Base-by-base conservation (phyloP, 2,113 vertebrate species). In the Onychostoma macrolepis region DNA sequence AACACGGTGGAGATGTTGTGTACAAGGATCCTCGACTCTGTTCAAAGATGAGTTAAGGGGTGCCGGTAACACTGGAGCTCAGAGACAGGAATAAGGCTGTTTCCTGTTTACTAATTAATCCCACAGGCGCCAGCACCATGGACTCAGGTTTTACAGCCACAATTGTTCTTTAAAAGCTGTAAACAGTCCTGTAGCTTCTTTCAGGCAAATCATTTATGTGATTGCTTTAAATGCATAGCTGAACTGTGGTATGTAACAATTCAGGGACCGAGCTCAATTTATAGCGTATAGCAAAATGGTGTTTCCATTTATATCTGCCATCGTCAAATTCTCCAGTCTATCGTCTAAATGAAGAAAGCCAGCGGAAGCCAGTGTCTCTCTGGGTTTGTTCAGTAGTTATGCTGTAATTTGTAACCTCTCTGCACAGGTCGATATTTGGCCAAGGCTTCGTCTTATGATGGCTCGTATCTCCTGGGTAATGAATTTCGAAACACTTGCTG, bases 21-120 rank as follows among this genome's bases (percentile, higher is more conserved):
- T 65, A 45, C 30, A 72, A 80, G 63, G 80, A 83, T 76, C 79
- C 72, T 86, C 41, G 56, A 67, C 67, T 88, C 33, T 15, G 19
- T 58, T 77, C n/a, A 38, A 24, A 83, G 63, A 63, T 74, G 67
- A 63, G 58, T 81, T 48, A 30, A 82, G 69, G 76, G 87, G n/a
- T 15, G 15, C 28, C 50, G 30, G 33, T 33, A 75, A 80, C 67
- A 67, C 84, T 12, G 15, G 65, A 36, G 72, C 56, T 87, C 72
- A 48, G 81, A 45, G 33, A 30, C 77, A 85, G 80, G 82, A 89
- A 89, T 85, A 84, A 28, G 38, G 56, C 26, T 53, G 76, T 82
- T 84, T 88, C 89, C 67, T 85, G 50, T 83, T 65, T 58, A 50
- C 84, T 88, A 90, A 90, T 88, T 90, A 88, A 88, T 88, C 89